Evolutionary conservation across 1,140 invertebrate genomes (phyloP), one percentile per base, ranked within the genome.

Genomic region (Anoplolepis gracilipes): DNA sequence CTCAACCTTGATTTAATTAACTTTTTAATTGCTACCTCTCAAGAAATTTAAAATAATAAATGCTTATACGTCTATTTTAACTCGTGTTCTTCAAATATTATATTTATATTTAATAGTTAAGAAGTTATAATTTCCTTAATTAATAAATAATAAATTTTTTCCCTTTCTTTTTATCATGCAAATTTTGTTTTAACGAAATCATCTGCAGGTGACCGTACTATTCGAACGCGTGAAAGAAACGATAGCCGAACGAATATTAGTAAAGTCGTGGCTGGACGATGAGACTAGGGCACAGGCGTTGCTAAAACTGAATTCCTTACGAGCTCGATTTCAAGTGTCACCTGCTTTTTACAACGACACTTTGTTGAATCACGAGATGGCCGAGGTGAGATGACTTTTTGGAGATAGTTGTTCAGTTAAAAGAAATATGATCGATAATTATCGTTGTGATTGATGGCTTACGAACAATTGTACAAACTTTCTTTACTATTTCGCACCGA

Each of bases 231-330:
- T 97, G 30, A 96, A 96, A 86, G 92, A 95, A 42, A 95, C 97
- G 2, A 95, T 97, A 77, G 95, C 96, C 49, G 94, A 95, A 16
- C 94, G 96, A 6, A 94, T 97, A 57, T 90, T 95, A 53, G 93
- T 95, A 46, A 95, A 96, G 64, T 93, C 95, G n/a, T 97, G 97
- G 97, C 95, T 97, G 79, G 96, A 97, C 87, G 94, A 96, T 25
- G 93, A 95, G 36, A 97, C 96, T 1, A 95, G 95, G 91, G 89
- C 92, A 11, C 95, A 95, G 30, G 96, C 96, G 19, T 92, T 96
- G 86, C 94, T 96, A 79, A 97, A 97, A 78, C 85, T 95, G 94
- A 96, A 89, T 92, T 92, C 84, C 91, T 95, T 91, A 94, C 96
- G 59, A 90, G 97, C 93, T 94, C 96, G 85, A 90, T 97, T 92